A percentile compares a stretch with the other conserved stretches of the same genome.
Conservation (phyloP, 2,797 vertebrate genomes). For the Phoeniculus purpureus region DNA sequence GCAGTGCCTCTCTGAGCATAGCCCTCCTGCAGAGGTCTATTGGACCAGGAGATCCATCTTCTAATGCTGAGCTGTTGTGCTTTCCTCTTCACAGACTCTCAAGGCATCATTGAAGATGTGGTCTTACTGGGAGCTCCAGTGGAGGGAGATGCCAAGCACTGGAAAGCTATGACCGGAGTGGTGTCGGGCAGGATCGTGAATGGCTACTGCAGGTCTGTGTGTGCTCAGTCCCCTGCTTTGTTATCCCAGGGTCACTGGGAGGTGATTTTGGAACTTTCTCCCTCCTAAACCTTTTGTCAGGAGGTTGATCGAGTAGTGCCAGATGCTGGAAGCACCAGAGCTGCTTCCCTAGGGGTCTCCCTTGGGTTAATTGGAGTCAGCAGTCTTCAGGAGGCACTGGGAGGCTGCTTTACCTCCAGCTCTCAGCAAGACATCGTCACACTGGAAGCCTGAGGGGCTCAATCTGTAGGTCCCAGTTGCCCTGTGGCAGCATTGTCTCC, state of each 20-base stretch:
- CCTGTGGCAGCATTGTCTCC: not conserved
- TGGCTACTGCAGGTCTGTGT: slow-evolving; percentile 90
- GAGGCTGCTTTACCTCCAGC: not conserved
- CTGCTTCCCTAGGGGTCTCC: not conserved
- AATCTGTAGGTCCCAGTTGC: not conserved
- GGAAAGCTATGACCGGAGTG: slow-evolving; percentile 87
- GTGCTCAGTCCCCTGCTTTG: not conserved
- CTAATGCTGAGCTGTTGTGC: not conserved
- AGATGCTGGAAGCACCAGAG: not conserved
- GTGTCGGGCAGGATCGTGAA: slow-evolving; percentile 95
- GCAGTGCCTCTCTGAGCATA: not conserved
- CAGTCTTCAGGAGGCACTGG: not conserved
- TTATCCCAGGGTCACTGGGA: not conserved
- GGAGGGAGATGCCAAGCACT: slow-evolving; percentile 90
- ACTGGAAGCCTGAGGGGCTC: not conserved
- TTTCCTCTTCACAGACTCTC: slow-evolving; percentile 79
- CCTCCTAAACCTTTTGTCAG: not conserved
- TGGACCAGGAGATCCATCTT: not conserved
- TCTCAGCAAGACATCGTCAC: not conserved
- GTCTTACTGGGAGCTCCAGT: slow-evolving; percentile 93
- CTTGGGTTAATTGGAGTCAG: not conserved
- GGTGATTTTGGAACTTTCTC: not conserved
- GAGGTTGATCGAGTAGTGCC: not conserved
- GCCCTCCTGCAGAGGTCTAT: not conserved
- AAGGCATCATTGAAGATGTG: slow-evolving; percentile 93